Base-by-base conservation (phyloP, 2,113 vertebrate species). In the Platysteira castanea region DNA sequence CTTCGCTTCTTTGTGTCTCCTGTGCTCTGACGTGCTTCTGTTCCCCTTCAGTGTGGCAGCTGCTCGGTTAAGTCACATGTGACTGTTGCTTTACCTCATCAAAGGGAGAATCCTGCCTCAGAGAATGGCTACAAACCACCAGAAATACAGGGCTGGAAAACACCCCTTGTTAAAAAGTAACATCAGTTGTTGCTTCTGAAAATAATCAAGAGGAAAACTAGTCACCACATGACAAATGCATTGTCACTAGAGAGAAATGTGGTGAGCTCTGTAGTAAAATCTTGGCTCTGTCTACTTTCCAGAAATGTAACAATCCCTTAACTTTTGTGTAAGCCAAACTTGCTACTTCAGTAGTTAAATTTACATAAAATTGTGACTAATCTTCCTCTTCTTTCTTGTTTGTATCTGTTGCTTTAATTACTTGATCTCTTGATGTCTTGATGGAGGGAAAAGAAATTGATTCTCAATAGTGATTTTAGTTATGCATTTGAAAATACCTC, bases 1-100 rank as follows among this genome's bases (percentile, higher is more conserved):
- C 47, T 91, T 87, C 19, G 31, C 3, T 67, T 74, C 2, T 13
- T 74, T 0, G 0, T 47, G 11, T 13, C 16, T 65, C n/a, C n/a
- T 61, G 23, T 44, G 6, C 7, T 87, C 17, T 49, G 22, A 61
- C 33, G 8, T 50, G 6, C 19, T 83, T 87, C 37, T 77, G 19
- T 24, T 15, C 8, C 21, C 7, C 56, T 60, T 46, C 11, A 21
- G 20, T 31, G 30, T 33, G 19, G 16, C 9, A 61, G 65, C 53
- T 41, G 5, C 5, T 77, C 4, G 1, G 7, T 54, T 65, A 61
- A 65, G 8, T 5, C 7, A 50, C 11, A 3, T n/a, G 6, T 37
- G 11, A 9, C 28, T 61, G 1, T 30, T 65, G 18, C 7, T 70
- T 70, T 78, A 42, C 33, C 8, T 59, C 12, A 74, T 57, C 30